These are phyloP conservation scores for Ambastaia sidthimunki DNA, from an alignment of 2,797 vertebrate species.

Conservation along the genomic window DNA sequence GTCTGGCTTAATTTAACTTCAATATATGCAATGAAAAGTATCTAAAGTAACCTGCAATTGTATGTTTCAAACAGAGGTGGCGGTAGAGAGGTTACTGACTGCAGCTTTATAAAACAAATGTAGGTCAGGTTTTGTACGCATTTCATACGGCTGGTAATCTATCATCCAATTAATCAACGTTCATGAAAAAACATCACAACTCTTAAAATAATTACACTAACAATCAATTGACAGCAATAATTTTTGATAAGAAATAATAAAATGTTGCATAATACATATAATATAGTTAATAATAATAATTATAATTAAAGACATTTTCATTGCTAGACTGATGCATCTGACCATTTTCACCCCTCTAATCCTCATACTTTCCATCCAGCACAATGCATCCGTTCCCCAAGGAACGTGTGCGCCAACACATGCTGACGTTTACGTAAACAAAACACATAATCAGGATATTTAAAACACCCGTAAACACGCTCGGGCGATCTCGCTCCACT, in stretches of 20 bases:
- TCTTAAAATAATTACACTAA: no score
- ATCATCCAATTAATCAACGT: no score
- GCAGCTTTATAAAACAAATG: no score
- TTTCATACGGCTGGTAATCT: no score
- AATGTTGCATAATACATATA: background rate
- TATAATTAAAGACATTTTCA: background rate
- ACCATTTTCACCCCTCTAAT: background rate
- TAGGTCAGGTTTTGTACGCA: no score
- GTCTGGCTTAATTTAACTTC: no score
- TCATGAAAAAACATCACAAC: no score
- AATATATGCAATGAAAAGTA: no score
- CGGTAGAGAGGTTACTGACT: no score
- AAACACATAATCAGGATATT: conserved; percentile 44
- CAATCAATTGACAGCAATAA: no score
- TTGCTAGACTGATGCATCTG: background rate
- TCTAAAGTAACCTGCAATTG: no score
- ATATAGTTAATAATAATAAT: background rate
- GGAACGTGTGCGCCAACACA: background rate
- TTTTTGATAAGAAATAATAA: background rate
- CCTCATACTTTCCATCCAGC: background rate
- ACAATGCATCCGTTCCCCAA: background rate
- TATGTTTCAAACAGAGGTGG: no score
- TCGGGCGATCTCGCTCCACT: conserved; percentile 9
- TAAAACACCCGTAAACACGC: conserved; percentile 31
- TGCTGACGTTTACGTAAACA: conserved; percentile 26